These are phyloP conservation scores for Drosophila kambysellisi DNA, from an alignment of 2,888 invertebrate genomes.

Conservation along the genomic window DNA sequence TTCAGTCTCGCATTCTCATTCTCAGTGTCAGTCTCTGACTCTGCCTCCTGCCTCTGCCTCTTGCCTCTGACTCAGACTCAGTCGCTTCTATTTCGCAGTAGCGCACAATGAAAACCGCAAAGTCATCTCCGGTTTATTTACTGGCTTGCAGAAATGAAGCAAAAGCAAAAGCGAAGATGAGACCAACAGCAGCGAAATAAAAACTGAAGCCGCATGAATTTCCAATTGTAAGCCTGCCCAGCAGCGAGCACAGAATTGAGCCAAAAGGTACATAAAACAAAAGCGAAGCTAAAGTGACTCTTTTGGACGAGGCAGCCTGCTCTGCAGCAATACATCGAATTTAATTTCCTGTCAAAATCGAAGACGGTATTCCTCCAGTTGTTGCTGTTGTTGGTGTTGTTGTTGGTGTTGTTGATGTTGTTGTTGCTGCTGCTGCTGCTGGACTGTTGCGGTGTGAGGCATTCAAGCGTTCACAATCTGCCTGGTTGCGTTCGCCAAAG, in stretches of 20 bases:
- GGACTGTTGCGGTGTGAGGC: constrained; percentile 54
- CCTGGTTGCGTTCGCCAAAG: constrained; percentile 55
- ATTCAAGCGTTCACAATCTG: constrained; percentile 72
- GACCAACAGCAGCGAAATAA: constrained; percentile 32
- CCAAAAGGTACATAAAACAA: constrained; percentile 64
- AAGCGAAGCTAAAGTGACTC: constrained; percentile 47
- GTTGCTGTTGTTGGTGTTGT: constrained; percentile 23
- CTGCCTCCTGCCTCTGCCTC: constrained; percentile 16
- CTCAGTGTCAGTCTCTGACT: constrained; percentile 27
- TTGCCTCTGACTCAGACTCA: constrained; percentile 22
- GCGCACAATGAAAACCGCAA: constrained; percentile 77
- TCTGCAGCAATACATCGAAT: constrained; percentile 76
- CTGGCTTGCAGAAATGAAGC: constrained; percentile 63
- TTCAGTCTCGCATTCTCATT: constrained; percentile 24
- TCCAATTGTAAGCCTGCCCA: constrained; percentile 60
- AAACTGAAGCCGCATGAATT: constrained; percentile 74
- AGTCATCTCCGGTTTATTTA: constrained; percentile 83
- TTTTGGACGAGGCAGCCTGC: constrained; percentile 11
- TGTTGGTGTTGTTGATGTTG: constrained; percentile 8
- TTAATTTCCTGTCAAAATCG: constrained; percentile 83
- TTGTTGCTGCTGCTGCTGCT: background rate
- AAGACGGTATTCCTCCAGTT: constrained; percentile 39
- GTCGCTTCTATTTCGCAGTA: constrained; percentile 70
- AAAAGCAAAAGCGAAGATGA: constrained; percentile 52
- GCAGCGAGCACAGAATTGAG: constrained; percentile 22